A percentile compares a stretch with the other conserved stretches of the same genome.
Conservation (phyloP, 2,113 vertebrate species). For the Promerops cafer region DNA sequence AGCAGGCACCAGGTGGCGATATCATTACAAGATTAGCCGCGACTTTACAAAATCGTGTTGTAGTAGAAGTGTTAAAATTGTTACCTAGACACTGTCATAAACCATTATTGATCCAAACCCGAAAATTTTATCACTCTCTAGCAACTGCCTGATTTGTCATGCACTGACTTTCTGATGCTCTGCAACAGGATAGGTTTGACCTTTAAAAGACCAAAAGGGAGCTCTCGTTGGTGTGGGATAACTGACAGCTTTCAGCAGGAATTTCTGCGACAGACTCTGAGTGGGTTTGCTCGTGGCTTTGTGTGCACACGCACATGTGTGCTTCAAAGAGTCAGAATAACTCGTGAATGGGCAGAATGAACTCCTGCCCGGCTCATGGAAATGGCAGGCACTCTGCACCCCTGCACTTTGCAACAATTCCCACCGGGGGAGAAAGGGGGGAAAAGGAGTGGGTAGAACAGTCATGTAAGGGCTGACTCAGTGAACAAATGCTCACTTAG, state of each 20-base stretch:
- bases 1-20: slow-evolving; percentile 50
- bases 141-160: not conserved
- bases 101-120: not conserved
- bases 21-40: not conserved
- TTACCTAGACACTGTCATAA: not conserved
- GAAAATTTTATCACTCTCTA: not conserved
- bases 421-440: not conserved
- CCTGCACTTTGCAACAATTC: not conserved
- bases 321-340: not conserved
- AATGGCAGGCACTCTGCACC: not conserved
- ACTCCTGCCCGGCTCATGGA: not conserved
- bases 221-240: not conserved
- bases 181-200: not conserved
- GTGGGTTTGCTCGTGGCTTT: not conserved
- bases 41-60: not conserved
- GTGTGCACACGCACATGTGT: not conserved
- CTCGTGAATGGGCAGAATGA: not conserved
- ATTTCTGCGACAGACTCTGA: not conserved
- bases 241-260: not conserved
- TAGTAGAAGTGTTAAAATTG: not conserved
- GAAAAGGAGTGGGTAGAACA: not conserved
- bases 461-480: not conserved
- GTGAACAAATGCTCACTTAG: not conserved
- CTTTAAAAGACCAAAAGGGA: not conserved
- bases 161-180: not conserved